Base-by-base conservation (phyloP, 2,888 invertebrate species). In the Trachelus tabidus region DNA sequence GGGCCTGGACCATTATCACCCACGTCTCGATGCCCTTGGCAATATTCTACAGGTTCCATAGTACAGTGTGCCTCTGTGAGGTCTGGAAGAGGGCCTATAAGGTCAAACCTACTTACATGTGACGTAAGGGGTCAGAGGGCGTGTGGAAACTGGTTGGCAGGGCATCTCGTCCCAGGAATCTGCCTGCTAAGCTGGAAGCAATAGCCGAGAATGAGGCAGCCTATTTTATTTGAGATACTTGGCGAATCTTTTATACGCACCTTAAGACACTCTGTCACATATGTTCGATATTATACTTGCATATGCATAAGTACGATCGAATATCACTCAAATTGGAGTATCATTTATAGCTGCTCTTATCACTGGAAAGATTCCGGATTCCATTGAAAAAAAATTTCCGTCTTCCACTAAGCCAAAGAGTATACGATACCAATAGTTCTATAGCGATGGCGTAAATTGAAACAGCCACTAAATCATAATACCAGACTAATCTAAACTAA, bases 71-170 rank as follows among this genome's bases (percentile, higher is more conserved):
- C 90, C 93, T 98, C 79, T 98, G 98, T 91, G 98, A 98, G 92
- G 97, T 98, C 87, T 98, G 98, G 98, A 98, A 98, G 92, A 94
- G 96, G 84, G 97, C 98, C 11, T 98, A 98, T 92, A 98, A 98
- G 92, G 96, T 97, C 89, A 97, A 97, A 89, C 96, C 96, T 2
- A 95, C 96, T 88, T 96, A 96, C 89, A 96, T 96, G 96, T 96
- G 95, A 94, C 91, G 90, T 83, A 89, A 86, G 88, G 87, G 89
- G 79, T 83, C 85, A 40, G 85, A 84, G 84, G 81, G 76, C 87
- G 86, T 87, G 82, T 87, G 79, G 88, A 85, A 77, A 82, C 84
- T 1, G 83, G 81, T 68, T 81, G 81, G 68, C 82, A 81, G 75
- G 82, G 81, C 34, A 75, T 87, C 85, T 80, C 85, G 90, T 76